Conservation (phyloP, 2,888 invertebrate species). For the Cosmia pyralina region DNA sequence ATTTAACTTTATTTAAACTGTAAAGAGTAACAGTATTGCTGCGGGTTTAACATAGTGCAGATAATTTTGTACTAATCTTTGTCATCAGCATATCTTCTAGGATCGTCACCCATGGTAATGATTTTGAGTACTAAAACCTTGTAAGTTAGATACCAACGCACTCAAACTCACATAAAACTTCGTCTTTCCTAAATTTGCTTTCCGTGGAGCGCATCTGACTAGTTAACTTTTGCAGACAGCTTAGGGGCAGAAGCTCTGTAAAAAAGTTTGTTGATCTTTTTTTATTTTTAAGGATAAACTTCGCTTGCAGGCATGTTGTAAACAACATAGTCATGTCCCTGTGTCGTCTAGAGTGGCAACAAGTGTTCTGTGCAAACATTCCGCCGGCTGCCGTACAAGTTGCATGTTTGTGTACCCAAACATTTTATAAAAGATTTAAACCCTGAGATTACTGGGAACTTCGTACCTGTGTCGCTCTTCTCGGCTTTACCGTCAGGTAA, state of each 20-base stretch:
- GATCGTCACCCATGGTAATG: not conserved
- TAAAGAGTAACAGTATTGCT: not conserved
- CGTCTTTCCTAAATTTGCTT: constrained; percentile 51
- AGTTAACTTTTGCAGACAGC: constrained; percentile 57
- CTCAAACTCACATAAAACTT: constrained; percentile 38
- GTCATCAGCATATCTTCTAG: not conserved
- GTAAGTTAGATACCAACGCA: constrained; percentile 4
- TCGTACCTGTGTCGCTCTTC: constrained; percentile 33
- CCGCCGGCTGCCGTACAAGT: constrained; percentile 53
- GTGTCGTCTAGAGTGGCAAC: constrained; percentile 68
- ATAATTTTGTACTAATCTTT: not conserved
- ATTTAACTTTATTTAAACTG: constrained; percentile 56
- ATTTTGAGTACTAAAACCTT: constrained; percentile 10
- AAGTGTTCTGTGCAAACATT: constrained; percentile 72
- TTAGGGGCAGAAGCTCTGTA: constrained; percentile 33
- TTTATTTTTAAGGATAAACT: constrained; percentile 73
- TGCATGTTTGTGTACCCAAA: constrained; percentile 60
- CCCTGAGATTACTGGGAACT: constrained; percentile 49
- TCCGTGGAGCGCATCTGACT: constrained; percentile 43
- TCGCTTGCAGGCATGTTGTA: constrained; percentile 74
- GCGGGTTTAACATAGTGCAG: not conserved
- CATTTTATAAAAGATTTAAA: constrained; percentile 64
- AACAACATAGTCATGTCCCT: constrained; percentile 67
- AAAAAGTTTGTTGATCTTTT: constrained; percentile 67
- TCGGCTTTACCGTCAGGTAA: constrained; percentile 43